Evolutionary conservation across 2,888 invertebrate genomes (phyloP).

Genomic region (Monopis laevigella): DNA sequence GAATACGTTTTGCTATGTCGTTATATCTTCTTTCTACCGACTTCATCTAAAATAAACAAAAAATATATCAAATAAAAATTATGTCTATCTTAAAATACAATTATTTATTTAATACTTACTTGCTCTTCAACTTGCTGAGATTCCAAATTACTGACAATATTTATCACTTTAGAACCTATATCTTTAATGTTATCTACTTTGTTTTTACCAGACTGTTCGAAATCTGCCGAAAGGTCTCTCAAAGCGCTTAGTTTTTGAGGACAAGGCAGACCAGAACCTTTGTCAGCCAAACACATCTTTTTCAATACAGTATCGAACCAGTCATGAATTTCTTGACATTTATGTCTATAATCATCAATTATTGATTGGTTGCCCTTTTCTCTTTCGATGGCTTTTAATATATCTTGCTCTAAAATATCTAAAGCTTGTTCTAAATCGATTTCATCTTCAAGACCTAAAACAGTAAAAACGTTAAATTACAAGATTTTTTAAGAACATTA

Average conservation of each 20-base stretch:
- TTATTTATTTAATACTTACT: slow-evolving; percentile 34
- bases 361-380: slow-evolving; percentile 80
- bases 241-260: slow-evolving; percentile 80
- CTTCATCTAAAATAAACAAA: slow-evolving; percentile 66
- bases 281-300: slow-evolving; percentile 84
- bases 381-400: slow-evolving; percentile 76
- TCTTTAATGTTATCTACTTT: slow-evolving; percentile 76
- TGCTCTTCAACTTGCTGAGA: slow-evolving; percentile 92
- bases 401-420: slow-evolving; percentile 74
- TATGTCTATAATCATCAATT: slow-evolving; percentile 81
- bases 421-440: slow-evolving; percentile 77
- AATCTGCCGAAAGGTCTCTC: slow-evolving; percentile 77
- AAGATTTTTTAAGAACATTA: background rate
- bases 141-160: slow-evolving; percentile 86
- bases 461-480: slow-evolving; percentile 1
- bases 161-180: slow-evolving; percentile 76
- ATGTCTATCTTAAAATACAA: background rate
- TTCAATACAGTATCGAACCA: slow-evolving; percentile 86
- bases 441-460: slow-evolving; percentile 69
- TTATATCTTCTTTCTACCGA: slow-evolving; percentile 85
- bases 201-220: slow-evolving; percentile 76
- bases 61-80: background rate
- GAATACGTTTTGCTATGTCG: slow-evolving; percentile 84
- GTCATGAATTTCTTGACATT: slow-evolving; percentile 78
- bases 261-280: slow-evolving; percentile 84